Conservation (phyloP, 2,888 invertebrate species). For the Drosophila testacea region DNA sequence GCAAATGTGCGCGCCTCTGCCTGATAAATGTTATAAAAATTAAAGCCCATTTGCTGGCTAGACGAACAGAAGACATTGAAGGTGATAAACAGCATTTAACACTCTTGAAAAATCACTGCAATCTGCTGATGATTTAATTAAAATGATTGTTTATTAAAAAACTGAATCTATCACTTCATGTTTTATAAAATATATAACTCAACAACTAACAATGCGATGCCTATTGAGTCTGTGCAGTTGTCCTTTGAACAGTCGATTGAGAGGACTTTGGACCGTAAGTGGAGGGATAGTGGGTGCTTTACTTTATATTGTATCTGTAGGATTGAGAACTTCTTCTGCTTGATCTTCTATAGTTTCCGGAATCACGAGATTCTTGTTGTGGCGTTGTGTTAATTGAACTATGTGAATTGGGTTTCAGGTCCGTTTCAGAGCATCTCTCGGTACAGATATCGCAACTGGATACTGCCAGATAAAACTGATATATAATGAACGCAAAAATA, state of each 20-base stretch:
- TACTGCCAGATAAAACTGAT: slow-evolving; percentile 52
- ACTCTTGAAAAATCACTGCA: background rate
- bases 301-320: slow-evolving; percentile 12
- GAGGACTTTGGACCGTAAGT: slow-evolving; percentile 13
- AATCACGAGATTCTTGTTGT: background rate
- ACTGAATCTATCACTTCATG: background rate
- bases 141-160: background rate
- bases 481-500: slow-evolving; percentile 56
- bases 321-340: background rate
- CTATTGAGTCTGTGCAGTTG: background rate
- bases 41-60: slow-evolving; percentile 39
- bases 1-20: slow-evolving; percentile 19
- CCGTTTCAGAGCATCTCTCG: background rate
- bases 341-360: background rate
- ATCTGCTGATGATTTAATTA: background rate
- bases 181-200: slow-evolving; percentile 22
- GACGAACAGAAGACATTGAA: slow-evolving; percentile 24
- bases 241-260: background rate
- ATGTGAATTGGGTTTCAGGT: background rate
- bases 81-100: background rate
- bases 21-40: slow-evolving; percentile 47
- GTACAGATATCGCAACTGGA: background rate
- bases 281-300: slow-evolving; percentile 2
- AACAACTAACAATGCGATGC: slow-evolving; percentile 11
- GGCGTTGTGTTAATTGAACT: too few species aligned